Evolutionary conservation across 1,140 invertebrate genomes (phyloP).

Genomic region (Zaprionus ornatus): DNA sequence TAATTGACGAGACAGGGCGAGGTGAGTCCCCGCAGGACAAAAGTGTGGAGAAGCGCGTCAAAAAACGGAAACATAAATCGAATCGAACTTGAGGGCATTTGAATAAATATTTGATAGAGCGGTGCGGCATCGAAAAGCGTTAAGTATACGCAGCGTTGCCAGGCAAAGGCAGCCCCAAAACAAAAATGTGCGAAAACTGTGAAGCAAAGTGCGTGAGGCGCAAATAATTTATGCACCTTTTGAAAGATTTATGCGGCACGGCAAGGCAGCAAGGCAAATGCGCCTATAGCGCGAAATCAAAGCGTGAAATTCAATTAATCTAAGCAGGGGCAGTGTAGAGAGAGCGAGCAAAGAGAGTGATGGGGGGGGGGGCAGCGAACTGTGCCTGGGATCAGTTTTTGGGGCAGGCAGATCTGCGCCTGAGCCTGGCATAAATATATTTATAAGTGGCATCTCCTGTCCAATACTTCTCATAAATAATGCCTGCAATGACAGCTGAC

Average conservation of each 20-base stretch:
- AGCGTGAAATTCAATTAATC: conserved; percentile 81
- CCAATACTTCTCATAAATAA: conserved; percentile 50
- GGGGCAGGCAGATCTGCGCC: conserved; percentile 18
- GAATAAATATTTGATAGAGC: conserved; percentile 78
- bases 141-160: conserved; percentile 69
- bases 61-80: conserved; percentile 70
- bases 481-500: conserved; percentile 29
- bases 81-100: conserved; percentile 68
- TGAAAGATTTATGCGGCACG: conserved; percentile 75
- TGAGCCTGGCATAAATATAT: conserved; percentile 45
- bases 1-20: conserved; percentile 62
- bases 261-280: conserved; percentile 35
- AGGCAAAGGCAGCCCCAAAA: conserved; percentile 12
- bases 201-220: conserved; percentile 64
- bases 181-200: conserved; percentile 50
- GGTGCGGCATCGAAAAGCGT: conserved; percentile 34
- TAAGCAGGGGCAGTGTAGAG: conserved; percentile 46
- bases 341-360: too few relatives aligned
- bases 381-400: conserved; percentile 22
- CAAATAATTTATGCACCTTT: conserved; percentile 77
- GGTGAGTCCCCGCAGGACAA: not conserved
- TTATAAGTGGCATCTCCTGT: conserved; percentile 50
- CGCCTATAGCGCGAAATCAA: conserved; percentile 65
- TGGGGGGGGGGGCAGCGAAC: not conserved
- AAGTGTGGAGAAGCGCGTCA: conserved; percentile 40